Evolutionary conservation across 2,113 vertebrate genomes (phyloP), one percentile per base, ranked within the genome.

Genomic region (Chaetops frenatus): DNA sequence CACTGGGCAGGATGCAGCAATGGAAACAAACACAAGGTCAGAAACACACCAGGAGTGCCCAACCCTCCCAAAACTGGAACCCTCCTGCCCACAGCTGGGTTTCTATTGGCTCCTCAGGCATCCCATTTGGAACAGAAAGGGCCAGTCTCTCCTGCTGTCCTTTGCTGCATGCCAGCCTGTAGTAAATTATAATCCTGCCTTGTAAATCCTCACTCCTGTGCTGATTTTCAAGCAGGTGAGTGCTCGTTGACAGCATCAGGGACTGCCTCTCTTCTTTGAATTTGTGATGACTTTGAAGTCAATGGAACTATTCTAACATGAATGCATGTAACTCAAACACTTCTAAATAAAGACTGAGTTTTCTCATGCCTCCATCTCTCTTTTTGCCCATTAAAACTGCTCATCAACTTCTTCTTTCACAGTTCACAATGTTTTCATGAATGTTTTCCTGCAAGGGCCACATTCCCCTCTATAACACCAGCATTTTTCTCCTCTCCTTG

Each of bases 1-100:
- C 97, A 96, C 96, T 98, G 93, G 15, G 83, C 51, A 71, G 81
- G 91, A 83, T 16, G 38, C 92, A 69, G 88, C 15, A 86, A 77
- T 8, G 24, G 90, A 86, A 96, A 88, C 51, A 94, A 90, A 72
- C 24, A 94, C 33, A 38, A 42, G 29, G 78, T 90, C 70, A 86
- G 51, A 56, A 88, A 31, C 56, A 64, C 31, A 13, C 3, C 23
- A 64, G 31, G 48, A 42, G 7, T n/a, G 24, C 40, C 12, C 0
- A 1, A 1, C 9, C 31, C 31, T 7, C 38, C 17, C 1, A 0
- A 27, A 40, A 51, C 27, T 11, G 33, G 35, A 48, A 20, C 24
- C 36, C 35, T 84, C 31, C 73, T 33, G 25, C 62, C 54, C 29
- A n/a, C 45, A 48, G 57, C 22, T 47, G 60, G 18, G 19, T 51